Base-by-base conservation (phyloP, 2,797 vertebrate species). In the Erpetoichthys calabaricus region DNA sequence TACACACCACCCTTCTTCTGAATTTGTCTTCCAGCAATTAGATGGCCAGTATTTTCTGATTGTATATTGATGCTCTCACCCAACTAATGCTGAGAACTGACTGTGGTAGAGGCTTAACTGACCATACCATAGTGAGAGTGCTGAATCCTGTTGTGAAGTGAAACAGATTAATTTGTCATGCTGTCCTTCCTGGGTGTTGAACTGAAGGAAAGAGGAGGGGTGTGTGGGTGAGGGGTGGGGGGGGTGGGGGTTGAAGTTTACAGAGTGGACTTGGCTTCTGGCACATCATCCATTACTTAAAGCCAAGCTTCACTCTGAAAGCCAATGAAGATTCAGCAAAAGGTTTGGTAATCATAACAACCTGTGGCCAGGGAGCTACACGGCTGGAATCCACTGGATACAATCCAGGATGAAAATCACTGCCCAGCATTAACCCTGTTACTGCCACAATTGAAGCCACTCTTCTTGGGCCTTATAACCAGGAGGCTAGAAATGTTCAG, bases 341-440 rank as follows among this genome's bases (percentile, higher is more conserved):
- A 25, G 47, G 47, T 7, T n/a, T 49, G 47, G n/a, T 49, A 49
- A 49, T 49, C 47, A 49, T 49, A 49, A 49, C 47, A 49, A 49
- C 47, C 47, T 49, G 47, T 49, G 47, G n/a, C 7, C 47, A 49
- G 47, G 7, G n/a, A 49, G 47, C 7, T 49, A n/a, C 7, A n/a
- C 7, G 47, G 47, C 47, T 7, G 47, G 47, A 49, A 49, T 49
- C 47, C n/a, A 5, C 47, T 49, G 47, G 47, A 49, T 7, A 4
- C 7, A n/a, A 49, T 7, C 47, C 47, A 49, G 47, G 47, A 49
- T 49, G 7, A 49, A 49, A 7, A 7, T n/a, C 47, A 49, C 47
- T 49, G 47, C 47, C 25, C 25, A n/a, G 47, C 7, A 7, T 49
- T 49, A 49, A 49, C 47, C 47, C 47, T 49, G 7, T 49, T n/a